Conservation (phyloP, 2,113 vertebrate genomes). For the Lycocorax pyrrhopterus region DNA sequence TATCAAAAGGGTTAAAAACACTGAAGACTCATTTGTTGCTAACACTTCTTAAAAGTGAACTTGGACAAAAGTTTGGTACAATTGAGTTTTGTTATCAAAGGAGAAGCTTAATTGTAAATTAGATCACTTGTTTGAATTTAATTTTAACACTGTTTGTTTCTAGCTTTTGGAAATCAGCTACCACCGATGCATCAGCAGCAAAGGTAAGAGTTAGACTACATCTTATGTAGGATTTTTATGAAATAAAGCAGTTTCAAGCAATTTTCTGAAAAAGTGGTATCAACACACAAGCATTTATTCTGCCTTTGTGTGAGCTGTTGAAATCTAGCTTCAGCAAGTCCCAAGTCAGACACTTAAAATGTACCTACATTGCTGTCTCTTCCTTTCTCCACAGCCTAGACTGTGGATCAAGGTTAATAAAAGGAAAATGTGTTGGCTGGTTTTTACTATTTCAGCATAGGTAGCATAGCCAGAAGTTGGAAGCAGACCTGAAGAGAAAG, state of each 20-base stretch:
- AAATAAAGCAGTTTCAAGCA: background rate
- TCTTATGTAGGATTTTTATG: background rate
- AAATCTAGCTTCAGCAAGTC: background rate
- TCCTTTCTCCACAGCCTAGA: background rate
- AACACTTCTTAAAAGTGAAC: background rate
- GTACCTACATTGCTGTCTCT: background rate
- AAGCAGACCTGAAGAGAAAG: background rate
- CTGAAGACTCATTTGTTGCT: no score
- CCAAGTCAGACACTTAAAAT: background rate
- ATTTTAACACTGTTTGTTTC: background rate
- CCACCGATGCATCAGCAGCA: slow-evolving; percentile 92
- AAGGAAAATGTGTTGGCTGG: background rate
- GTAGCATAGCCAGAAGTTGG: background rate
- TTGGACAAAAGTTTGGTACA: background rate
- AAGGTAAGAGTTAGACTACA: slow-evolving; percentile 71
- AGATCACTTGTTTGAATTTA: background rate
- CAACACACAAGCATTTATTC: background rate
- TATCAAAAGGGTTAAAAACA: no score
- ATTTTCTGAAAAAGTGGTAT: background rate
- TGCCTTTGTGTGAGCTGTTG: background rate
- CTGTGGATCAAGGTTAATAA: background rate
- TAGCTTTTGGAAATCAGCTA: slow-evolving; percentile 86
- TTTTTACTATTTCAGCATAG: background rate
- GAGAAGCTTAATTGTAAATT: background rate
- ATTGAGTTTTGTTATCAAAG: background rate